Evolutionary conservation across 2,888 invertebrate genomes (phyloP), one percentile per base, ranked within the genome.

Genomic region (Hartigia nigra): DNA sequence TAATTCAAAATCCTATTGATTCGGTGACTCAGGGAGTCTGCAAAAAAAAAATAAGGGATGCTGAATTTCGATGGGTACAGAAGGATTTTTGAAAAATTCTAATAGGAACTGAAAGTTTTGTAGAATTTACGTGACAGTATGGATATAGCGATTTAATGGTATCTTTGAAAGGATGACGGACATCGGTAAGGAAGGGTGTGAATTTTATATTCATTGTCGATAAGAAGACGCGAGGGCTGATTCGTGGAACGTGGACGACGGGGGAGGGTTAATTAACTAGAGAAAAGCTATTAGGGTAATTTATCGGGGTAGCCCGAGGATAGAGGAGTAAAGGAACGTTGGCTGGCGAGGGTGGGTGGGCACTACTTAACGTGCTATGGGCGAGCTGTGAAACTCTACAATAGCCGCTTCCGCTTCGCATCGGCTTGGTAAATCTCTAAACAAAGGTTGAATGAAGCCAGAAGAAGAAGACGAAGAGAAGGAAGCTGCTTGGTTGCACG

Each of bases 211-310:
- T 55, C 55, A 23, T 23, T 55, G 34, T 12, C 32, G 72, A 72
- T 72, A 72, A 72, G 31, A 72, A 72, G 23, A 23, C 72, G 32
- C 12, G 72, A 9, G 72, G 34, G 72, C 14, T 32, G 31, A n/a
- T 1, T 34, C 32, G 31, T 32, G 72, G 34, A 34, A 4, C 31
- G 2, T 5, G 72, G 72, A 34, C 32, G 12, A 31, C 5, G 37
- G 77, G 77, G 77, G 77, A 74, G 77, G 82, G 79, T 85, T 86
- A 86, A 85, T 85, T 86, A 85, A 84, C 84, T 75, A 81, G 80
- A 80, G 84, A 77, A 82, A 83, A 81, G 86, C 84, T 84, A 86
- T 85, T 85, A 85, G 81, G 77, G 82, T 84, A 83, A 85, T 86
- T 86, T 86, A 86, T 85, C 82, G 81, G 81, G 80, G 77, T 76